Percentiles rank a stretch among this genome's conserved stretches.
These are phyloP conservation scores for Pseudeuparius sepicola DNA, from an alignment of 2,888 invertebrate species.

Conservation along the genomic window DNA sequence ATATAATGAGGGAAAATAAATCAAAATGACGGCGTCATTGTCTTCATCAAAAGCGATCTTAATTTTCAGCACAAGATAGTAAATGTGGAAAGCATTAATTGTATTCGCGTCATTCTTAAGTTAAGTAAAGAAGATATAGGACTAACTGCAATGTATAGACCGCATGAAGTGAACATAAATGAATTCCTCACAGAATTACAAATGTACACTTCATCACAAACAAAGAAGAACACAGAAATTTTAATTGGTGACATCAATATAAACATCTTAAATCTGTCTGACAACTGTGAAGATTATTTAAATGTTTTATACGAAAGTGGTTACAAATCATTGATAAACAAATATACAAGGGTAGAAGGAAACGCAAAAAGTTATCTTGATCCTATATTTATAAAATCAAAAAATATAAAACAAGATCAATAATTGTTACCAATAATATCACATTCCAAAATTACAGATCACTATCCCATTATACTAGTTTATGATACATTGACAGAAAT, in stretches of 20 bases:
- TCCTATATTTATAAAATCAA: background rate
- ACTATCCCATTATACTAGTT: background rate
- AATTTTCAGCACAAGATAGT: background rate
- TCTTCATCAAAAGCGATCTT: background rate
- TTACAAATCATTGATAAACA: constrained; percentile 1
- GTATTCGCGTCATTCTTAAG: background rate
- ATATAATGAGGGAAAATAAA: background rate
- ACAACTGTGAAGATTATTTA: background rate
- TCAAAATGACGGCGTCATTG: constrained; percentile 3
- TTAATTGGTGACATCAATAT: constrained; percentile 1
- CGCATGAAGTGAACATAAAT: background rate
- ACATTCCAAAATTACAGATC: constrained; percentile 1
- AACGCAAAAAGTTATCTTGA: background rate
- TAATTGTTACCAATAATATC: background rate
- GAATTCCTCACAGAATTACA: background rate
- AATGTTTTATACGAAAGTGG: background rate
- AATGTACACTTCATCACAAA: background rate
- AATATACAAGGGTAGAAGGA: background rate
- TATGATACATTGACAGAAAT: background rate
- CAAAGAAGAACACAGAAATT: background rate
- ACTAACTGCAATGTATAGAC: constrained; percentile 3
- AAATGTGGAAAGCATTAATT: background rate
- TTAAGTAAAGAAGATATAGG: background rate
- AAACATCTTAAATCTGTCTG: background rate
- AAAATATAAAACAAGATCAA: background rate